Evolutionary conservation across 2,797 vertebrate species (phyloP), one percentile per base, ranked within the genome.

Genomic region (Sebastes vulpes): DNA sequence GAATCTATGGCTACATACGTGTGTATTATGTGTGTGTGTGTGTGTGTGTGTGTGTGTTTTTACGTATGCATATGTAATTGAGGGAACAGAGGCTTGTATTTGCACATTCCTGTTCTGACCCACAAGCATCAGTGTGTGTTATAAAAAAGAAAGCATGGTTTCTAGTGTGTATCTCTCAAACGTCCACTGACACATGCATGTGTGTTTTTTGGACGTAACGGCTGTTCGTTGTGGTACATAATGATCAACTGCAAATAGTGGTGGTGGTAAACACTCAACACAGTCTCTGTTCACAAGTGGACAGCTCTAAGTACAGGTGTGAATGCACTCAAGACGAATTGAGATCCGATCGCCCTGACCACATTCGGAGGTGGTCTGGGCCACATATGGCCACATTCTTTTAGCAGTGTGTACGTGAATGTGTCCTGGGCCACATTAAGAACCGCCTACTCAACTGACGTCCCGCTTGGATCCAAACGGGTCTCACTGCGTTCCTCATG

Each of bases 21-120:
- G 71, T 70, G 16, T 9, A 25, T 31, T 31, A 16, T 75, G 50
- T 18, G 42, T 57, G 61, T 60, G 31, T 29, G 16, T 66, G 16
- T 66, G 72, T 18, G 64, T 65, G 31, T 29, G 16, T 66, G 72
- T 18, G 66, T 65, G 52, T 65, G 65, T 79, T 75, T 80, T 63
- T 50, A 81, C 46, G 3, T 71, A 64, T 60, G 68, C 42, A 53
- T 26, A 16, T 70, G 61, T 70, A 71, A 72, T 14, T 48, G 66
- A 65, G 25, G 65, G 52, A 52, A 23, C 48, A 42, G 56, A 23
- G 35, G 31, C 32, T 32, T 25, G 35, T 26, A 73, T 78, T 56
- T 75, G 65, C 59, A 77, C 48, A 84, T 77, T 84, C 79, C 75
- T 80, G 54, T 4, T 63, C 52, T 80, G 77, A 79, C 63, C 79